phyloP scores from a whole-genome alignment of 1,140 invertebrate genomes.

The Oscheius sp. region DNA sequence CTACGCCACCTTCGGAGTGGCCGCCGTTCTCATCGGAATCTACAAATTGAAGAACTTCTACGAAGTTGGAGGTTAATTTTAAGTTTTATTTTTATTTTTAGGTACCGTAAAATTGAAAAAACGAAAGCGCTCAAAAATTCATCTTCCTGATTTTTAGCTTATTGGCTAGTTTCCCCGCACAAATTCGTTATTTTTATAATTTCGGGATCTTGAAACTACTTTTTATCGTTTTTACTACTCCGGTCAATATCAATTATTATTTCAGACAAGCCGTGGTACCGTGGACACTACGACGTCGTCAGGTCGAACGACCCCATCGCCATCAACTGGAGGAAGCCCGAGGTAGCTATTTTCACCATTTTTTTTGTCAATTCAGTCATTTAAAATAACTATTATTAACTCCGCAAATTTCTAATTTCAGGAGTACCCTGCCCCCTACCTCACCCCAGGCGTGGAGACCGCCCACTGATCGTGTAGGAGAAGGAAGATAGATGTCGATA shows the following conservation, averaged over 20 bases:
- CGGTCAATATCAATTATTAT: background rate
- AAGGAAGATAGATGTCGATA: no score
- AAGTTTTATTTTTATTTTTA: no score
- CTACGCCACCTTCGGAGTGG: constrained; percentile 43
- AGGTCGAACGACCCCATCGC: constrained; percentile 41
- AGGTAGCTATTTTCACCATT: constrained; percentile 18
- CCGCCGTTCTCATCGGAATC: constrained; percentile 15
- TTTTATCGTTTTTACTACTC: background rate
- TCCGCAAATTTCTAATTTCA: no score
- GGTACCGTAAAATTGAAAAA: no score
- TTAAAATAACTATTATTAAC: no score
- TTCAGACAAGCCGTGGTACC: constrained; percentile 40
- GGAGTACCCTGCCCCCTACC: constrained; percentile 46
- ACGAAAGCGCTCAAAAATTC: no score
- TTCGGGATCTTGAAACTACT: no score
- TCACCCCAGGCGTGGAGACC: constrained; percentile 22
- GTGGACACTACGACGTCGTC: constrained; percentile 42
- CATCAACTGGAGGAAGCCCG: constrained; percentile 40
- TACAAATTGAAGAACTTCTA: constrained; percentile 40
- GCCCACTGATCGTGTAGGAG: no score
- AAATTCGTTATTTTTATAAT: no score
- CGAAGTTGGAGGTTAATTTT: constrained; percentile 29
- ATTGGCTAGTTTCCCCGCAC: no score
- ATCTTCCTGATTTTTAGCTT: no score
- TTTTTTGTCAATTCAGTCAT: no score